Conservation (phyloP, 2,888 invertebrate species). For the Epinotia nisella region DNA sequence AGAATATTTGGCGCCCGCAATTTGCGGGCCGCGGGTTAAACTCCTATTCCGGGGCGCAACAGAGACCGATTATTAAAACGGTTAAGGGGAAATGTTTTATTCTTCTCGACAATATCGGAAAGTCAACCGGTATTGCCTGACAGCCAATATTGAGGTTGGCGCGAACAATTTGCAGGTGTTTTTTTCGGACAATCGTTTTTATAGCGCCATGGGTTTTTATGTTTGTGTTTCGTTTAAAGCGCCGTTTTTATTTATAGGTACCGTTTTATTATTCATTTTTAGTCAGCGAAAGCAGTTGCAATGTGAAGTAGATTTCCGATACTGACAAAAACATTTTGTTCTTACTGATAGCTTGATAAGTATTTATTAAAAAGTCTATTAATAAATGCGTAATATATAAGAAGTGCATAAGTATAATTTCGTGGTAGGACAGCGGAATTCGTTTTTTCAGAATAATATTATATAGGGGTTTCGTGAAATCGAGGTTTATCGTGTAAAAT, state of each 20-base stretch:
- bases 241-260: slow-evolving; percentile 9
- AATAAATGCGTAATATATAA: too few relatives aligned
- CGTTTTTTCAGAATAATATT: too few relatives aligned
- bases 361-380: too few relatives aligned
- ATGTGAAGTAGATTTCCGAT: background rate
- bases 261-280: slow-evolving; percentile 7
- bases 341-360: background rate
- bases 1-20: slow-evolving; percentile 50
- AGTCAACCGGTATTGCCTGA: slow-evolving; percentile 42
- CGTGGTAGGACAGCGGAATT: too few relatives aligned
- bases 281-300: background rate
- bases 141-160: slow-evolving; percentile 44
- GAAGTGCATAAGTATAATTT: too few relatives aligned
- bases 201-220: slow-evolving; percentile 38
- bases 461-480: too few relatives aligned
- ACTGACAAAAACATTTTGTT: background rate
- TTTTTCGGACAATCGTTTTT: slow-evolving; percentile 41
- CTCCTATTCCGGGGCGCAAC: slow-evolving; percentile 49
- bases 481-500: too few relatives aligned
- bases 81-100: slow-evolving; percentile 44
- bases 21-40: slow-evolving; percentile 51
- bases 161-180: slow-evolving; percentile 42
- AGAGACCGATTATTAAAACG: slow-evolving; percentile 49
- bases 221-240: slow-evolving; percentile 28
- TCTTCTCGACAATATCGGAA: slow-evolving; percentile 42